Evolutionary conservation across 2,113 vertebrate genomes (phyloP).

Genomic region (Thunnus maccoyii): DNA sequence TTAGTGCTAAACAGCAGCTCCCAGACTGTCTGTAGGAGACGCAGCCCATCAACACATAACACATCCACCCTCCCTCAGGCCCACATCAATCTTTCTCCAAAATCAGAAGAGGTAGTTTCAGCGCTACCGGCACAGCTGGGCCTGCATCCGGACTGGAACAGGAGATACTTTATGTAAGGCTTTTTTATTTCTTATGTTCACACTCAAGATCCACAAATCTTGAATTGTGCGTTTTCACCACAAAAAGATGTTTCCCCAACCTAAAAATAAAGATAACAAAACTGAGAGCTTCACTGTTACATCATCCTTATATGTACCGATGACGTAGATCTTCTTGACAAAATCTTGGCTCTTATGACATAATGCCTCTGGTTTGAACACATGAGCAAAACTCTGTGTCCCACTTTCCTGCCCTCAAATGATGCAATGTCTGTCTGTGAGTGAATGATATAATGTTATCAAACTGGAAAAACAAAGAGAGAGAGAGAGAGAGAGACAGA

Average conservation of each 20-base stretch:
- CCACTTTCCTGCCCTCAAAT: background rate
- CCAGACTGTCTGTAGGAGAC: slow-evolving; percentile 45
- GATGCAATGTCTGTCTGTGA: background rate
- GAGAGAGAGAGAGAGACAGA: background rate
- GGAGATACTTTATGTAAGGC: slow-evolving; percentile 9
- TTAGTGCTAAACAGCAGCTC: slow-evolving; percentile 69
- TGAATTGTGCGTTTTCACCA: background rate
- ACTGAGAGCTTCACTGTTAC: background rate
- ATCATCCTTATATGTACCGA: background rate
- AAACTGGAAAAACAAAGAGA: background rate
- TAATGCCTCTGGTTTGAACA: slow-evolving; percentile 15
- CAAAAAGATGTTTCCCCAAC: background rate
- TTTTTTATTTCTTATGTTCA: background rate
- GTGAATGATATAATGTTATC: background rate
- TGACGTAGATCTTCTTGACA: background rate
- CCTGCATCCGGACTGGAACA: background rate
- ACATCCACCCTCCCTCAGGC: slow-evolving; percentile 40
- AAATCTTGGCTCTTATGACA: slow-evolving; percentile 12
- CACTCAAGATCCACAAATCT: rapidly evolving
- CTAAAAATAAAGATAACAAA: background rate
- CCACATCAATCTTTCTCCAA: slow-evolving; percentile 49
- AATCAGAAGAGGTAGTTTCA: slow-evolving; percentile 14
- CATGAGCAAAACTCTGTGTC: background rate
- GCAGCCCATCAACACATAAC: slow-evolving; percentile 56
- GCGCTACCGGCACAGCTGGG: slow-evolving; percentile 44